A percentile compares a stretch with the other conserved stretches of the same genome.
Evolutionary conservation across 1,140 invertebrate species (phyloP).

Genomic region (Drosophila mauritiana): DNA sequence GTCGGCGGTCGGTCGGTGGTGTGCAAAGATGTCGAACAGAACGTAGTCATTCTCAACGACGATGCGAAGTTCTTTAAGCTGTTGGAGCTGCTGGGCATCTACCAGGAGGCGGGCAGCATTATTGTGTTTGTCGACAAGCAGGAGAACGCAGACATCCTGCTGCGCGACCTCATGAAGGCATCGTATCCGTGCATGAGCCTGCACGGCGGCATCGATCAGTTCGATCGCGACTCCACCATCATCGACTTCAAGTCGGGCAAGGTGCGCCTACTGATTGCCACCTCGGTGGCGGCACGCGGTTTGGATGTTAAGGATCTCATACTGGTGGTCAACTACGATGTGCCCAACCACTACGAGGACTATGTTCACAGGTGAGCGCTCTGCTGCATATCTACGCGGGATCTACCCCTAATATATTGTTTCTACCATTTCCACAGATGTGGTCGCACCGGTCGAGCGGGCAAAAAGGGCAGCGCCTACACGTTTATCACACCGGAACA

Average conservation of each 20-base stretch:
- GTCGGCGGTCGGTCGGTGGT: conserved; percentile 99
- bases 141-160: conserved; percentile 97
- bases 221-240: conserved; percentile 99
- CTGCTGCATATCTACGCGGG: no score
- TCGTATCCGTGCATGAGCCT: conserved; percentile 98
- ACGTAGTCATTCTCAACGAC: conserved; percentile 97
- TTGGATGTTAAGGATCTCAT: conserved; percentile 99
- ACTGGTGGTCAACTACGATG: conserved; percentile 99
- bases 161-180: conserved; percentile 98
- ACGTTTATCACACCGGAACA: conserved; percentile 99
- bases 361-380: conserved; percentile 93
- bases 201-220: conserved; percentile 99
- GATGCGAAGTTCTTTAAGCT: conserved; percentile 99
- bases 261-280: conserved; percentile 94
- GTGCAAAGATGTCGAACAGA: conserved; percentile 98
- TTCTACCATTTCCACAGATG: conserved; percentile 87
- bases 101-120: conserved; percentile 96
- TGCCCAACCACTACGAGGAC: conserved; percentile 99
- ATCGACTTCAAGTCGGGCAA: conserved; percentile 98
- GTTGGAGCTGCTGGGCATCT: conserved; percentile 96
- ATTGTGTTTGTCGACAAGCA: conserved; percentile 99
- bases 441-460: conserved; percentile 96
- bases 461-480: conserved; percentile 98
- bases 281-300: conserved; percentile 98
- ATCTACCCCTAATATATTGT: neutral